phyloP scores from a whole-genome alignment of 2,888 invertebrate genomes.

The Noctua fimbriata region DNA sequence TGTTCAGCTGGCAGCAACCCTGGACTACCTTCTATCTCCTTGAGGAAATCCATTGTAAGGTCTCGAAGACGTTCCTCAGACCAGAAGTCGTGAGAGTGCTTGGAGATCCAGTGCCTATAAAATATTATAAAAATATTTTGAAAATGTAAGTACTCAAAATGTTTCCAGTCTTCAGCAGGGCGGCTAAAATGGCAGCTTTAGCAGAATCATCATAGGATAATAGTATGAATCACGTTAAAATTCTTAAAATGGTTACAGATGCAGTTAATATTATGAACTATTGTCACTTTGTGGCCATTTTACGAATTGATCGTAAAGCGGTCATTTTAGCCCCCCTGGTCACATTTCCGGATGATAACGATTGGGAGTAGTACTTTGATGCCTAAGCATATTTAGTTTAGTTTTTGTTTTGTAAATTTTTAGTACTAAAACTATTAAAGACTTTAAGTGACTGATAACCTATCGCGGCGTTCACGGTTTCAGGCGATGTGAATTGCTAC shows the following conservation, averaged over 20 bases:
- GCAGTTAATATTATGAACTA: too few relatives aligned
- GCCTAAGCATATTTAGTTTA: background rate
- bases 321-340: background rate
- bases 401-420: background rate
- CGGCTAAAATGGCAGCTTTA: too few relatives aligned
- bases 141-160: background rate
- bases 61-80: slow-evolving; percentile 93
- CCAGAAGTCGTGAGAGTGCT: slow-evolving; percentile 97
- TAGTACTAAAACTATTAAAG: background rate
- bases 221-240: too few relatives aligned
- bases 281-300: too few relatives aligned
- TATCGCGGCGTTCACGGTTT: too few relatives aligned
- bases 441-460: background rate
- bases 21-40: slow-evolving; percentile 96
- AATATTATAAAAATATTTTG: background rate
- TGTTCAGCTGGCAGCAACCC: slow-evolving; percentile 96
- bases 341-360: background rate
- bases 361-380: background rate
- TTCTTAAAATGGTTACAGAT: too few relatives aligned
- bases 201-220: too few relatives aligned
- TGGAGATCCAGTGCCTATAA: slow-evolving; percentile 96
- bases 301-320: too few relatives aligned
- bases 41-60: slow-evolving; percentile 95
- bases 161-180: background rate
- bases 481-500: background rate